phyloP scores from a whole-genome alignment of 2,113 vertebrate genomes.

The Chlorodrepanis virens region DNA sequence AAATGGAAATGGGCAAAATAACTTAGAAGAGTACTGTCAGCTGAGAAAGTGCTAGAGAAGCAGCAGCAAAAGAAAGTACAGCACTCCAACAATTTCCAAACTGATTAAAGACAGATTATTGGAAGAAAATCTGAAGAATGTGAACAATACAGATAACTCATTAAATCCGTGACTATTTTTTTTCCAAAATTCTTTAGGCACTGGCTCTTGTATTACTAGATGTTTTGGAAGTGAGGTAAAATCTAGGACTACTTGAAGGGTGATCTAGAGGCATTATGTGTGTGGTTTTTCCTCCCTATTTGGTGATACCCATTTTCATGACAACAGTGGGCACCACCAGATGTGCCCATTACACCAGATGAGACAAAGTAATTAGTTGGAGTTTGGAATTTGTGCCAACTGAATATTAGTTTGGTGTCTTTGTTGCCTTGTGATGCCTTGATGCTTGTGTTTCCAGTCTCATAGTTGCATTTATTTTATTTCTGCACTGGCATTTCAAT shows the following conservation, averaged over 20 bases:
- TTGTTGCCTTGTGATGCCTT: neutral
- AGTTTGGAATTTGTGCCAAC: neutral
- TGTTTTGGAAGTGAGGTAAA: neutral
- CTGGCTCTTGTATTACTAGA: neutral
- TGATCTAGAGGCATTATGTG: neutral
- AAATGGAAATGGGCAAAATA: neutral
- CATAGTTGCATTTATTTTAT: neutral
- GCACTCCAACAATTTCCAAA: neutral
- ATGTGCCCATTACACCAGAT: neutral
- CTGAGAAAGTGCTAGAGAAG: neutral
- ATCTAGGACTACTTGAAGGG: neutral
- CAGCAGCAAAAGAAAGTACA: neutral
- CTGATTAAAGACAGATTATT: neutral
- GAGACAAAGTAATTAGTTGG: neutral
- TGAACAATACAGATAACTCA: neutral
- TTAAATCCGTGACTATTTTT: neutral
- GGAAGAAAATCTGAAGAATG: neutral
- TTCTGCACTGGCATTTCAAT: neutral
- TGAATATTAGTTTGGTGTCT: neutral
- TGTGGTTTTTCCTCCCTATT: neutral
- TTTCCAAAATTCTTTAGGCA: neutral
- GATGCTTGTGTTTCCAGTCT: neutral
- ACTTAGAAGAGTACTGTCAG: neutral
- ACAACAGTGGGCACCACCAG: accelerated
- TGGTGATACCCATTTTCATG: neutral